Conservation (phyloP, 2,113 vertebrate species). For the Eonycteris spelaea region DNA sequence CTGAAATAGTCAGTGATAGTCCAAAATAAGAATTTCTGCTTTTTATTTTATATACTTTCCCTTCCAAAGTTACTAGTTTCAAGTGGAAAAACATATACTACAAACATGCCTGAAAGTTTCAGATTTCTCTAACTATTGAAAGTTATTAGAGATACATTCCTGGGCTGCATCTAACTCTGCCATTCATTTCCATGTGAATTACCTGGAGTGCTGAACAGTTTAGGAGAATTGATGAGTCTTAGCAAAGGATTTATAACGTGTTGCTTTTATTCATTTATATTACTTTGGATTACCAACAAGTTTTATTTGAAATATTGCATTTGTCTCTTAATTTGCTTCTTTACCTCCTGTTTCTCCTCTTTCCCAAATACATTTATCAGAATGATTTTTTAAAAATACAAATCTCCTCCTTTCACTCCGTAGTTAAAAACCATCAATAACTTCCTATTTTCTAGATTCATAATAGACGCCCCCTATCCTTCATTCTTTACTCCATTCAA, state of each 20-base stretch:
- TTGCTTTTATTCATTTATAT: constrained; percentile 32
- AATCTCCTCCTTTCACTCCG: not conserved
- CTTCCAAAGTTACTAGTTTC: not conserved
- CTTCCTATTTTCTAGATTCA: not conserved
- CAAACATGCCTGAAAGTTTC: not conserved
- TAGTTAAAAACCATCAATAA: constrained; percentile 1
- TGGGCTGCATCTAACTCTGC: not conserved
- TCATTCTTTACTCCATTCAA: not conserved
- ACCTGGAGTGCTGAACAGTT: not conserved
- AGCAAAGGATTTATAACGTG: not conserved
- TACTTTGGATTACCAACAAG: not conserved
- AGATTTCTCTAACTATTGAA: not conserved
- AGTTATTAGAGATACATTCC: constrained; percentile 11
- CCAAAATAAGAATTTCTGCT: not conserved
- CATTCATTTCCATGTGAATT: constrained; percentile 42
- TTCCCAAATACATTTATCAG: constrained; percentile 16
- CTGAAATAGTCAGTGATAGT: not conserved
- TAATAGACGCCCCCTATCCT: not conserved
- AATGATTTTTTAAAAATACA: not conserved
- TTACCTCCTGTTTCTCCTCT: not conserved
- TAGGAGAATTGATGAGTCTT: constrained; percentile 32
- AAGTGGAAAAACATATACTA: not conserved
- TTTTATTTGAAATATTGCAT: constrained; percentile 30
- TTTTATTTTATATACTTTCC: not conserved
- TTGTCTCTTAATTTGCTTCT: constrained; percentile 26